These are phyloP conservation scores for Nannoperca australis DNA, from an alignment of 2,797 vertebrate species.

Conservation along the genomic window DNA sequence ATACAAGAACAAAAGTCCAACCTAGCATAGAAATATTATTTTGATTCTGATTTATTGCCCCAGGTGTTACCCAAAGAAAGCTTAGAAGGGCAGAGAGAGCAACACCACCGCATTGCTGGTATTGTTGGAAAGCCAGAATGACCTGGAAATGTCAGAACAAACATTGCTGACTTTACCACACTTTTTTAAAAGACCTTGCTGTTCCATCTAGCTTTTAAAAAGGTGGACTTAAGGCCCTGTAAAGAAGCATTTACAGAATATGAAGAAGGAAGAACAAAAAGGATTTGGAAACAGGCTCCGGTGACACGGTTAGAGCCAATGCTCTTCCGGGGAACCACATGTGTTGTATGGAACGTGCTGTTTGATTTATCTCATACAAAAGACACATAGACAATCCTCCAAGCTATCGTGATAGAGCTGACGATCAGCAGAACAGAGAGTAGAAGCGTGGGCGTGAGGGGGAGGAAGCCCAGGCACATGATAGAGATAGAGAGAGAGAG, in stretches of 20 bases:
- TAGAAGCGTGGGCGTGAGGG: slow-evolving; percentile 66
- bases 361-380: slow-evolving; percentile 40
- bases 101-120: slow-evolving; percentile 1
- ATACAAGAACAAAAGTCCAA: slow-evolving; percentile 21
- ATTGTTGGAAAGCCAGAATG: slow-evolving; percentile 26
- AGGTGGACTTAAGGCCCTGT: slow-evolving; percentile 9
- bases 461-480: slow-evolving; percentile 52
- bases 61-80: slow-evolving; percentile 59
- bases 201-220: slow-evolving; percentile 26
- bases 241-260: slow-evolving; percentile 24
- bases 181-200: slow-evolving; percentile 31
- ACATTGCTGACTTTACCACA: slow-evolving; percentile 48
- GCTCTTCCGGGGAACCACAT: background rate
- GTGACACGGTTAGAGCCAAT: background rate
- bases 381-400: slow-evolving; percentile 18
- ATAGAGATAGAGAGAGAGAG: slow-evolving; percentile 2
- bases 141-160: slow-evolving; percentile 67
- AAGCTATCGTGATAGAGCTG: slow-evolving; percentile 33
- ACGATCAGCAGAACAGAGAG: slow-evolving; percentile 55
- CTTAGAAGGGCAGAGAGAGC: slow-evolving; percentile 33
- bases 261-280: background rate
- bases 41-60: slow-evolving; percentile 64
- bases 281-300: background rate
- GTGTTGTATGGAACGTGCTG: background rate
- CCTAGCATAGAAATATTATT: slow-evolving; percentile 26